Evolutionary conservation across 2,797 vertebrate species (phyloP).

Genomic region (Cyprinodon diabolis): DNA sequence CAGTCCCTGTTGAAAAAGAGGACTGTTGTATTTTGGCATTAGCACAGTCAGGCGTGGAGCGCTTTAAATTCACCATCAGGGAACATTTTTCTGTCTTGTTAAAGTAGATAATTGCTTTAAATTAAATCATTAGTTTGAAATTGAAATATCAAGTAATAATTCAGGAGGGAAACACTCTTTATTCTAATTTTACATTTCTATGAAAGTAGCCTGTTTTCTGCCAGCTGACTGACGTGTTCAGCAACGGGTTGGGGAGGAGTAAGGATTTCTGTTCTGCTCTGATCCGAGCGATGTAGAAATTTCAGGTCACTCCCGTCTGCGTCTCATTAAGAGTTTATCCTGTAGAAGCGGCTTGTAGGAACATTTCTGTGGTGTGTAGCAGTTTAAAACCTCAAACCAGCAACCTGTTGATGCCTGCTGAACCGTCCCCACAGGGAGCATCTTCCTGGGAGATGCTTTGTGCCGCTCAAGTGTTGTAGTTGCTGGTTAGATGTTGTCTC

Average conservation of each 20-base stretch:
- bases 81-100: no score
- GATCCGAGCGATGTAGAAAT: background rate
- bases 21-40: background rate
- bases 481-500: no score
- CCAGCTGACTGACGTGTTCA: background rate
- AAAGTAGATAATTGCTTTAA: no score
- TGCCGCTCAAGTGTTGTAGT: slow-evolving; percentile 30
- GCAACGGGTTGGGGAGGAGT: background rate
- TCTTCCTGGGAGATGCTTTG: slow-evolving; percentile 19
- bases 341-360: background rate
- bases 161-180: no score
- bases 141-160: no score
- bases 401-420: background rate
- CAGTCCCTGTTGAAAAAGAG: background rate
- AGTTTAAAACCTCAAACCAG: slow-evolving; percentile 1
- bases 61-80: no score
- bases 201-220: background rate
- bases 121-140: no score
- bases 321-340: background rate
- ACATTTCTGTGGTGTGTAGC: background rate
- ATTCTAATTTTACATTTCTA: background rate
- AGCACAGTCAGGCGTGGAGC: background rate
- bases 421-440: slow-evolving; percentile 12
- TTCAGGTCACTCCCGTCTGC: background rate
- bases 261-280: background rate